phyloP scores from a whole-genome alignment of 2,797 vertebrate species.

The Fringilla coelebs region DNA sequence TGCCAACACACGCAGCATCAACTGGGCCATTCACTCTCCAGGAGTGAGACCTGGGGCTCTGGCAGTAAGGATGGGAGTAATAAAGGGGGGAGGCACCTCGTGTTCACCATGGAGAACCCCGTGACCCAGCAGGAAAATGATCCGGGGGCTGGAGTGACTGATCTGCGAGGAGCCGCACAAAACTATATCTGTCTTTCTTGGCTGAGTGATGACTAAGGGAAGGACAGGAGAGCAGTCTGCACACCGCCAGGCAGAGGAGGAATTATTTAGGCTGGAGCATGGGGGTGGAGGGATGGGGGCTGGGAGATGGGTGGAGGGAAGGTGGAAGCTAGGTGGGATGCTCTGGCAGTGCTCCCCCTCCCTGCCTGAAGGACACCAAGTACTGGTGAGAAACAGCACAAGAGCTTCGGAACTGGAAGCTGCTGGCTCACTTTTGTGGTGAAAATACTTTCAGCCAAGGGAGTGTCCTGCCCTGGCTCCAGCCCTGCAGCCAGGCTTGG shows the following conservation, averaged over 20 bases:
- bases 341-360: not conserved
- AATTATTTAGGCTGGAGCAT: constrained; percentile 25
- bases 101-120: not conserved
- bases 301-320: not conserved
- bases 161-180: not conserved
- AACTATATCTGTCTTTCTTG: constrained; percentile 32
- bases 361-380: not conserved
- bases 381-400: not conserved
- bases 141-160: constrained; percentile 5
- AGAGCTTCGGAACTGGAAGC: not conserved
- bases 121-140: not conserved
- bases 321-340: constrained; percentile 27
- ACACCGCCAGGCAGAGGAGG: constrained; percentile 49
- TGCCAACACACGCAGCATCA: not conserved
- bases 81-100: not conserved
- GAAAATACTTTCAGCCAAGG: not conserved
- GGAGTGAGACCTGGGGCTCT: not conserved
- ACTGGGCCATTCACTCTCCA: accelerated
- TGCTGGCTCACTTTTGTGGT: not conserved
- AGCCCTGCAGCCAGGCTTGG: accelerated
- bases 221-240: constrained; percentile 58
- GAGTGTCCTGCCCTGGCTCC: not conserved
- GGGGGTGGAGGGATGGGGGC: not conserved
- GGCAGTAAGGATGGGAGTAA: not conserved
- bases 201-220: constrained; percentile 52